Evolutionary conservation across 2,888 invertebrate genomes (phyloP), one percentile per base, ranked within the genome.

Genomic region (Acanthosepion esculentum): DNA sequence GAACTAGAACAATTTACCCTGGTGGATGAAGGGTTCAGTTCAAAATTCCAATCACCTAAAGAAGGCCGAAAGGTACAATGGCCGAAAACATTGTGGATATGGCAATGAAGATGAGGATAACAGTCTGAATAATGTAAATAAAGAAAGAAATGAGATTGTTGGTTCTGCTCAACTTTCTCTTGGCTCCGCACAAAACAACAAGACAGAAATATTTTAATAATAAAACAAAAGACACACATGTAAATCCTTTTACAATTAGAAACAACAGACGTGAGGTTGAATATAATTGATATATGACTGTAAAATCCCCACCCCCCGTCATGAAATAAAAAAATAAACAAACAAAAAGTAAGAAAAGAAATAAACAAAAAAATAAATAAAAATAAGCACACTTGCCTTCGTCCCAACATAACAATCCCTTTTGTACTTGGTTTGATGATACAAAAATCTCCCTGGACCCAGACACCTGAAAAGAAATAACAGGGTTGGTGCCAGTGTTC

Each of bases 391-490:
- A 94, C 95, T 95, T 94, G 97, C 97, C 97, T 98, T 95, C 98
- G 96, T 18, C 98, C 98, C 26, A 98, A 96, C 98, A 98, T 98
- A n/a, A 97, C 96, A 41, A 98, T 97, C n/a, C 98, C 98, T n/a
- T 97, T 97, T 12, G 98, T 98, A 26, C 96, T 92, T 18, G 97
- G 97, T 96, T 97, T 98, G 95, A 98, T 97, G 91, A 97, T 95
- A 95, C 98, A 98, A 96, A 97, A 98, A 96, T 98, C 98, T 4
- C 98, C 98, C 96, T 98, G 98, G 4, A 98, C 97, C 98, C 98
- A 98, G 18, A 98, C 97, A 95, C 97, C 98, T 96, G 96, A n/a
- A 33, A n/a, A 33, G 33, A 78, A 78, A 78, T 8, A 18, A 8
- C 12, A 78, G 12, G 4, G 78, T 15, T 41, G 3, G 41, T 2